Percentiles rank a stretch among this genome's conserved stretches.
These are phyloP conservation scores for Caenorhabditis doughertyi DNA, from an alignment of 2,888 invertebrate genomes.

Conservation along the genomic window DNA sequence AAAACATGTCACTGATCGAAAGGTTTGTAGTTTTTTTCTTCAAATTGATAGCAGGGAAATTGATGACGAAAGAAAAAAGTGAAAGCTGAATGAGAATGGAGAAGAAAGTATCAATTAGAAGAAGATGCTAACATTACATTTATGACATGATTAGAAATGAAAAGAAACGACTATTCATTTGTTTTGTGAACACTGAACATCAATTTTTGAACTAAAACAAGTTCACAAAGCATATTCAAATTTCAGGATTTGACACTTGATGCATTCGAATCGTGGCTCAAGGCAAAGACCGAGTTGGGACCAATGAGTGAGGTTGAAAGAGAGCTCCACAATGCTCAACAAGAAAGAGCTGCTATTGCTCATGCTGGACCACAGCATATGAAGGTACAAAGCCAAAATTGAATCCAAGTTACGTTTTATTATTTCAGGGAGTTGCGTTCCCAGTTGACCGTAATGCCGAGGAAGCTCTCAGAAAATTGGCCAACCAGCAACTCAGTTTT, in stretches of 20 bases:
- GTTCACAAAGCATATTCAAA: background rate
- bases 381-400: slow-evolving; percentile 78
- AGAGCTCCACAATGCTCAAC: slow-evolving; percentile 73
- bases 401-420: background rate
- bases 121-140: too few relatives aligned
- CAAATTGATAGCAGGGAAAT: background rate
- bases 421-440: slow-evolving; percentile 91
- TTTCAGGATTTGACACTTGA: slow-evolving; percentile 89
- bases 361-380: slow-evolving; percentile 82
- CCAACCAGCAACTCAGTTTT: slow-evolving; percentile 90
- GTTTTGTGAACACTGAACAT: too few relatives aligned
- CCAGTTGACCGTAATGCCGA: slow-evolving; percentile 91
- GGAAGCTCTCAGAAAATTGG: slow-evolving; percentile 89
- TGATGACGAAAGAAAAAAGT: background rate
- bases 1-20: slow-evolving; percentile 89
- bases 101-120: too few relatives aligned
- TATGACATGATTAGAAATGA: background rate
- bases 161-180: too few relatives aligned
- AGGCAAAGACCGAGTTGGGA: slow-evolving; percentile 90
- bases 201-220: background rate
- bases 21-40: slow-evolving; percentile 57
- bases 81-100: background rate
- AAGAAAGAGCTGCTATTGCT: slow-evolving; percentile 71
- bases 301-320: slow-evolving; percentile 88
- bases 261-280: slow-evolving; percentile 90